Base-by-base conservation (phyloP, 2,113 vertebrate species). In the Bubo blakistoni region DNA sequence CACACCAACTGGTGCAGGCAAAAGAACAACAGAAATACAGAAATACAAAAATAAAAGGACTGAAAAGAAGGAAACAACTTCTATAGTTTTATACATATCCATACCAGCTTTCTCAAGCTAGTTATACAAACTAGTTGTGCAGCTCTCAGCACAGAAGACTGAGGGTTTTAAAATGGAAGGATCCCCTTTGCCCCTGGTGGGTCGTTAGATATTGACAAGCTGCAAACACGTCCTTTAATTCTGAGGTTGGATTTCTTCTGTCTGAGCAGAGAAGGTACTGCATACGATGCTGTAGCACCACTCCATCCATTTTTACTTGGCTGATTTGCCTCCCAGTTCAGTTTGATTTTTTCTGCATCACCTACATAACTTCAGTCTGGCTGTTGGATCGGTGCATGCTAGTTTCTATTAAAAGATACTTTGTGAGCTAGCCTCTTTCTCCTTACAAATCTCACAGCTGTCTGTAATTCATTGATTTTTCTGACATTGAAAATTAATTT, bases 401-500 rank as follows among this genome's bases (percentile, higher is more conserved):
- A 27, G 11, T 83, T 92, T 69, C 54, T 59, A 46, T 58, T 70
- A 83, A 90, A 4, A 86, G 20, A 21, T 54, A 57, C 30, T 47
- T 73, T 69, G n/a, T 54, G 59, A 92, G 11, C 4, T 55, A 83
- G 5, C 15, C 10, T 76, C 46, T 55, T 90, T 63, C 36, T 79
- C 27, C 66, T 94, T 86, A 49, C 46, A 70, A 66, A 86, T 83
- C 62, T 83, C 71, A 62, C 58, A 94, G 49, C 40, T 90, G 81
- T 49, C 42, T 73, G 81, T 78, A 93, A 66, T 88, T 80, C 10
- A 61, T 90, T 90, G 24, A 30, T 61, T 94, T 83, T 90, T 90
- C 73, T 92, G 85, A 77, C 67, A 80, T 4, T 80, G 79, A 58
- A 88, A 90, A 90, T 88, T 85, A 92, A 92, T 96, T 92, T 93